Conservation (phyloP, 1,140 invertebrate genomes). For the Asobara japonica region DNA sequence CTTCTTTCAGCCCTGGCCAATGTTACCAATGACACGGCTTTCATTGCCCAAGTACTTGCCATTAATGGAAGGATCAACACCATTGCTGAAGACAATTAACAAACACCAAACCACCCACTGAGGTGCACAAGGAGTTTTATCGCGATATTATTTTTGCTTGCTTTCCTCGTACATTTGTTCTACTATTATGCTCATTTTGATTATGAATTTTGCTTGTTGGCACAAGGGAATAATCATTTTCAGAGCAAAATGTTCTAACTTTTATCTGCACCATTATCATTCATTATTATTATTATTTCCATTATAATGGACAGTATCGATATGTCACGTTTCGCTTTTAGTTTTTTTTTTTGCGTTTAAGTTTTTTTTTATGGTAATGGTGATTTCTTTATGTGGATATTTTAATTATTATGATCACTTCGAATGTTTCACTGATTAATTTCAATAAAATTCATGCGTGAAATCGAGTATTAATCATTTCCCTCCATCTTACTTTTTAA, state of each 20-base stretch:
- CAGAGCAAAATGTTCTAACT: too few relatives aligned
- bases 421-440: too few relatives aligned
- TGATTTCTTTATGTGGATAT: too few relatives aligned
- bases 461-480: too few relatives aligned
- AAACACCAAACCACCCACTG: conserved; percentile 43
- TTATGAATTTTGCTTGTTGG: neutral
- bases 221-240: neutral
- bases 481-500: conserved; percentile 29
- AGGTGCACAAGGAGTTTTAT: neutral
- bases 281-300: neutral
- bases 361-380: neutral
- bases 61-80: conserved; percentile 80
- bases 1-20: conserved; percentile 73
- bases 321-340: too few relatives aligned
- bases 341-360: too few relatives aligned
- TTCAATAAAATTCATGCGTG: too few relatives aligned
- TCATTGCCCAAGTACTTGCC: conserved; percentile 75
- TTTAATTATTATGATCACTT: neutral
- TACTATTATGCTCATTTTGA: neutral
- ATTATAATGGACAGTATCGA: too few relatives aligned
- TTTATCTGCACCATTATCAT: too few relatives aligned
- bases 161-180: neutral
- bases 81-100: conserved; percentile 79
- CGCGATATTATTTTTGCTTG: neutral
- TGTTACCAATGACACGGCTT: conserved; percentile 78